Percentiles rank a stretch among this genome's conserved stretches.
Evolutionary conservation across 2,888 invertebrate species (phyloP).

Genomic region (Eulithis testata): DNA sequence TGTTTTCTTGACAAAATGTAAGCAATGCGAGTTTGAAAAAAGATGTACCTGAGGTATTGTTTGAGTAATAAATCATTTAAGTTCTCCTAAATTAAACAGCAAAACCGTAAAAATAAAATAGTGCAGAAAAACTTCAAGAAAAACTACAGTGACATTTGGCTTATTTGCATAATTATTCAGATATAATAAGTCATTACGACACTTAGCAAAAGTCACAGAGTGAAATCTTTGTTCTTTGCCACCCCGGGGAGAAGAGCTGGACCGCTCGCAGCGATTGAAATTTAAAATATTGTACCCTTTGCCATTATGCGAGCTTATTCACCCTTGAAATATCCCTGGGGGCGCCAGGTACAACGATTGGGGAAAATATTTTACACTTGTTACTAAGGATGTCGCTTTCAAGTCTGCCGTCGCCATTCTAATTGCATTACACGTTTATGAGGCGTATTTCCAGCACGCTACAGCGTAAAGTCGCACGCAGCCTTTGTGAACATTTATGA

Average conservation of each 20-base stretch:
- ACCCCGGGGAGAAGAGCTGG: constrained; percentile 69
- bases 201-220: constrained; percentile 77
- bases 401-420: constrained; percentile 65
- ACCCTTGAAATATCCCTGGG: constrained; percentile 86
- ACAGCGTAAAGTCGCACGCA: constrained; percentile 55
- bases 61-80: not conserved
- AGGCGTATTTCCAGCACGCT: constrained; percentile 45
- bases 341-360: constrained; percentile 83
- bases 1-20: not conserved
- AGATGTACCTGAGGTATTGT: not conserved
- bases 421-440: constrained; percentile 50
- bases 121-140: not conserved
- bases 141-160: constrained; percentile 37
- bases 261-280: constrained; percentile 85
- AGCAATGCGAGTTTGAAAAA: not conserved
- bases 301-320: constrained; percentile 85
- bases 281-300: constrained; percentile 86
- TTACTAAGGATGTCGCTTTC: constrained; percentile 82
- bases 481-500: constrained; percentile 73
- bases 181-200: constrained; percentile 74
- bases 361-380: constrained; percentile 85
- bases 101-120: constrained; percentile 3
- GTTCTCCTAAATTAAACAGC: not conserved
- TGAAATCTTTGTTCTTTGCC: constrained; percentile 78
- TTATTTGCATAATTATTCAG: constrained; percentile 55